Percentiles rank a stretch among this genome's conserved stretches.
These are phyloP conservation scores for Dryadula phaetusa DNA, from an alignment of 2,888 invertebrate genomes.

Conservation along the genomic window DNA sequence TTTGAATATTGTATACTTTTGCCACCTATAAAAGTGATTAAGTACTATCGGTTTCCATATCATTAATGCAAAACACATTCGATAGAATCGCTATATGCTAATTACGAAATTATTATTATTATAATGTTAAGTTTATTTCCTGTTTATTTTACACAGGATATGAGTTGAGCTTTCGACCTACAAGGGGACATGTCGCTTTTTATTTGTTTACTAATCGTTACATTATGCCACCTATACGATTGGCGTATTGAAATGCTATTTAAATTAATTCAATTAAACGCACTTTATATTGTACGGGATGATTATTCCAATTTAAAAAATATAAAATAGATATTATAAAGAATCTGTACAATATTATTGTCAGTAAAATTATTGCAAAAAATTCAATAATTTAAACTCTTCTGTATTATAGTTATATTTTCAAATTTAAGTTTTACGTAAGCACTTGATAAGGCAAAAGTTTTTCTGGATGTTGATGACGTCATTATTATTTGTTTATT, in stretches of 20 bases:
- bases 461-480: no score
- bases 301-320: no score
- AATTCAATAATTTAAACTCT: no score
- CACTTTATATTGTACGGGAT: background rate
- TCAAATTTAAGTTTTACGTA: no score
- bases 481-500: no score
- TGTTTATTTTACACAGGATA: constrained; percentile 48
- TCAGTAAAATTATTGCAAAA: no score
- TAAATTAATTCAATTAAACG: background rate
- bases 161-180: constrained; percentile 32
- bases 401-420: no score
- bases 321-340: no score
- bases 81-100: constrained; percentile 51
- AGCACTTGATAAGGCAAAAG: no score
- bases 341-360: no score
- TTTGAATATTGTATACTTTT: background rate
- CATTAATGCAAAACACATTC: constrained; percentile 56
- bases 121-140: constrained; percentile 56
- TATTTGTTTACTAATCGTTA: constrained; percentile 22
- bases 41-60: constrained; percentile 43
- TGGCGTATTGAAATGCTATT: background rate
- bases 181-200: constrained; percentile 19
- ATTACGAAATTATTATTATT: constrained; percentile 54
- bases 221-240: background rate
- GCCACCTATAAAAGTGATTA: background rate